Base-by-base conservation (phyloP, 2,797 vertebrate genomes). In the Myotis pilosus region DNA sequence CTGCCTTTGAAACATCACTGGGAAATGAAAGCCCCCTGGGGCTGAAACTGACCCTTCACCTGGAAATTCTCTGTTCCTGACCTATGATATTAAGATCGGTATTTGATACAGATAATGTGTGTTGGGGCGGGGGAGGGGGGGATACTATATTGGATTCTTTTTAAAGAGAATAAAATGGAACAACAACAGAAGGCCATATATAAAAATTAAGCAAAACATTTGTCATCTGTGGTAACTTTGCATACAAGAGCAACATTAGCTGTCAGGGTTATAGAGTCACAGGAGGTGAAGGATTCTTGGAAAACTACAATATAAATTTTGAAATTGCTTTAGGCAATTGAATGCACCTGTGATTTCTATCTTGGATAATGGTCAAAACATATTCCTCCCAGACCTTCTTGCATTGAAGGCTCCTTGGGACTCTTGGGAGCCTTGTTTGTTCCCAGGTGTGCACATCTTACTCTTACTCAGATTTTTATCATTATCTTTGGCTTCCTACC, bases 321-420 rank as follows among this genome's bases (percentile, higher is more conserved):
- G 30, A 41, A 75, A 89, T 25, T 68, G 53, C 66, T 79, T 64
- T 69, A 72, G 55, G 60, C 75, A 84, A 3, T 71, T 60, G 64
- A 80, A 93, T 76, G 76, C 33, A 81, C 15, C 75, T 93, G 17
- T 91, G 49, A 36, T 93, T 89, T 85, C 41, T 90, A 17, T 91
- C 36, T 53, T 87, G 17, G 11, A 30, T 81, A 86, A 80, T 72
- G 28, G 33, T 76, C 78, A 76, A 78, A 88, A 92, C 44, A 57
- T 25, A n/a, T 68, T 49, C 55, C 20, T 90, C 33, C 41, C 8
- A 10, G 47, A 49, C 25, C 38, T 55, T 41, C 66, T 76, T 85
- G 33, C 3, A 30, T 30, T 5, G 25, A 49, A 90, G 62, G 10
- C 60, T 81, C 6, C 7, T 38, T 23, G 25, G 74, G 20, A 55